Percentiles rank a stretch among this genome's conserved stretches.
Evolutionary conservation across 2,888 invertebrate genomes (phyloP).

Genomic region (Isoperla grammatica): DNA sequence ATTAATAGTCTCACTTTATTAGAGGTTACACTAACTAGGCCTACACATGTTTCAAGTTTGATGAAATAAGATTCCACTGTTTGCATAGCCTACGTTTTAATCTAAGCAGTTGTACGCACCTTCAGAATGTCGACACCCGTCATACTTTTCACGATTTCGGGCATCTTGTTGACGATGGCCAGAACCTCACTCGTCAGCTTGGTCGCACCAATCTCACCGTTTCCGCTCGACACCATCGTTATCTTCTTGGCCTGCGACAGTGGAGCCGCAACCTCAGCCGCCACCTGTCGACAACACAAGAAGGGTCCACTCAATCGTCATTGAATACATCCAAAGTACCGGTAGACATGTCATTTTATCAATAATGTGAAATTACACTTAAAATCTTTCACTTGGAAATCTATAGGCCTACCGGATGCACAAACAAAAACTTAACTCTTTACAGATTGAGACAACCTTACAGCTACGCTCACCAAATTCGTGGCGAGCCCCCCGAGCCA

Average conservation of each 20-base stretch:
- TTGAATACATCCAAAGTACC: no score
- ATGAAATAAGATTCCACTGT: constrained; percentile 15
- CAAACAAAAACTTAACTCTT: no score
- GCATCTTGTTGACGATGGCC: constrained; percentile 86
- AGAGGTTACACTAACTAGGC: no score
- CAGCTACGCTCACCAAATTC: no score
- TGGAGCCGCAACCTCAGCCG: constrained; percentile 94
- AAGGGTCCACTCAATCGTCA: neutral
- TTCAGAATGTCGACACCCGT: constrained; percentile 93
- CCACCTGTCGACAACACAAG: constrained; percentile 58
- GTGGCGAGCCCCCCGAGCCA: no score
- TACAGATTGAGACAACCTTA: no score
- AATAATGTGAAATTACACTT: no score
- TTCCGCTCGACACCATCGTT: constrained; percentile 93
- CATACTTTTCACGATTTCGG: constrained; percentile 81
- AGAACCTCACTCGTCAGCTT: constrained; percentile 93
- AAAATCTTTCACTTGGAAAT: no score
- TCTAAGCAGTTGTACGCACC: constrained; percentile 48
- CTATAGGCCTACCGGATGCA: no score
- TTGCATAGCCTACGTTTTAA: neutral
- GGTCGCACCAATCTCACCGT: constrained; percentile 86
- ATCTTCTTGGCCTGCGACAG: constrained; percentile 91
- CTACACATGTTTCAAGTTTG: neutral
- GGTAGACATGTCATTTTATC: no score
- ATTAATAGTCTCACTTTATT: no score